Conservation (phyloP, 2,113 vertebrate species). For the Furnarius figulus region DNA sequence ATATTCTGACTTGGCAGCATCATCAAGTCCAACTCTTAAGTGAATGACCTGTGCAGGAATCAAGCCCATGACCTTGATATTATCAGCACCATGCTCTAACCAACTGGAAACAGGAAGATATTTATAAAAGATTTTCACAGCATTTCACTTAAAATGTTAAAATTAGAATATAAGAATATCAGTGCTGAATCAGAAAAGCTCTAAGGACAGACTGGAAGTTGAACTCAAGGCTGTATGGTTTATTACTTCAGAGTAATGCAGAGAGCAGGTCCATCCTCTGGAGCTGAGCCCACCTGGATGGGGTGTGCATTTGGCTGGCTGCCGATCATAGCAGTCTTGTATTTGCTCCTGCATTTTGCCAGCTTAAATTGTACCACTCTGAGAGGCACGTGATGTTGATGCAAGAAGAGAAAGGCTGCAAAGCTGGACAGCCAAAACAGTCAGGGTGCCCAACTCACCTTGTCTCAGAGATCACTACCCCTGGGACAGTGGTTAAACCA, state of each 20-base stretch:
- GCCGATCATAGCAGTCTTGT: background rate
- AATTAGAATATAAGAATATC: background rate
- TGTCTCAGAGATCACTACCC: background rate
- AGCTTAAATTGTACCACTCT: accelerated
- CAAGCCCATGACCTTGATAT: background rate
- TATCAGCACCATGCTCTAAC: background rate
- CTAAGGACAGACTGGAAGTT: background rate
- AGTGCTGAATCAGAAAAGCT: background rate
- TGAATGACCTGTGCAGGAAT: background rate
- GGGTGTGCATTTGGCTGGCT: background rate
- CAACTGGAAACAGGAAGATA: background rate
- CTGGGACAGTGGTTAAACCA: background rate
- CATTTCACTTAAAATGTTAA: background rate
- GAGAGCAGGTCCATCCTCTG: background rate
- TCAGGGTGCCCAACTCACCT: background rate
- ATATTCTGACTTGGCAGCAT: background rate
- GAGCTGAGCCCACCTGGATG: background rate
- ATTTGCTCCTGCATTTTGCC: background rate
- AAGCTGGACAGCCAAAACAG: background rate
- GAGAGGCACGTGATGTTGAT: background rate
- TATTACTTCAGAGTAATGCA: background rate
- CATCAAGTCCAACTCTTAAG: background rate
- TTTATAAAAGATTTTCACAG: background rate
- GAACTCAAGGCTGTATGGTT: background rate
- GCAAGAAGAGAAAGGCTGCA: background rate